A percentile compares a stretch with the other conserved stretches of the same genome.
These are phyloP conservation scores for Ammodytes dubius DNA, from an alignment of 2,113 vertebrate genomes.

Conservation along the genomic window DNA sequence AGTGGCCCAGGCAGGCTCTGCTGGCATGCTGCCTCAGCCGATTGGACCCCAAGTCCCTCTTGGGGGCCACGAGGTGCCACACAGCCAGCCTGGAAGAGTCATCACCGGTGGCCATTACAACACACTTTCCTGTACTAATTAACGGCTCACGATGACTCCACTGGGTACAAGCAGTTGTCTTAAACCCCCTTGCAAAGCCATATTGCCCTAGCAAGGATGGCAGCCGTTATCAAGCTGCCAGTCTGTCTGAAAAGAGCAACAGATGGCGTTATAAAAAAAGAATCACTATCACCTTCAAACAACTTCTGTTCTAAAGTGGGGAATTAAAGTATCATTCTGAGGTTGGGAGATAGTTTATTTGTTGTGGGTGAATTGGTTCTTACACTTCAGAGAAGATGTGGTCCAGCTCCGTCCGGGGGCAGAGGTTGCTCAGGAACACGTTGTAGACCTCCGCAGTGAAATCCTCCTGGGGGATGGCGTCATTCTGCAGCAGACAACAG, in stretches of 20 bases:
- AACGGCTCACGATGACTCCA: background rate
- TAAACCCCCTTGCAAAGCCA: constrained; percentile 4
- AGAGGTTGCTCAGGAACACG: constrained; percentile 94
- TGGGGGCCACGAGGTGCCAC: constrained; percentile 17
- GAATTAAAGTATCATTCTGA: background rate
- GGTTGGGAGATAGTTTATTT: background rate
- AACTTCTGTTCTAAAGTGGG: background rate
- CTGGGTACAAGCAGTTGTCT: constrained; percentile 13
- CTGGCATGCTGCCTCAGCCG: constrained; percentile 35
- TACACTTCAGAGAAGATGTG: constrained; percentile 97
- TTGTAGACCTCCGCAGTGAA: constrained; percentile 94
- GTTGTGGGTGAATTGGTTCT: constrained; percentile 67
- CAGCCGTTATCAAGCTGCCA: background rate
- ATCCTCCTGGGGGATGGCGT: constrained; percentile 94
- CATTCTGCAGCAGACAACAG: constrained; percentile 86
- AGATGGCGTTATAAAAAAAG: constrained; percentile 1
- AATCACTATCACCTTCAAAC: constrained; percentile 7
- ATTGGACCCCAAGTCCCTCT: constrained; percentile 42
- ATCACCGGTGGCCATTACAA: constrained; percentile 5
- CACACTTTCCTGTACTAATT: constrained; percentile 21
- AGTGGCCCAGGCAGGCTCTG: constrained; percentile 18
- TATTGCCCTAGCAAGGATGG: background rate
- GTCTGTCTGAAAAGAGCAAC: constrained; percentile 1
- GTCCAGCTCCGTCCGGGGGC: constrained; percentile 95
- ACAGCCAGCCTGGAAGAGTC: background rate